Evolutionary conservation across 2,888 invertebrate genomes (phyloP).

Genomic region (Aspidiotus destructor): DNA sequence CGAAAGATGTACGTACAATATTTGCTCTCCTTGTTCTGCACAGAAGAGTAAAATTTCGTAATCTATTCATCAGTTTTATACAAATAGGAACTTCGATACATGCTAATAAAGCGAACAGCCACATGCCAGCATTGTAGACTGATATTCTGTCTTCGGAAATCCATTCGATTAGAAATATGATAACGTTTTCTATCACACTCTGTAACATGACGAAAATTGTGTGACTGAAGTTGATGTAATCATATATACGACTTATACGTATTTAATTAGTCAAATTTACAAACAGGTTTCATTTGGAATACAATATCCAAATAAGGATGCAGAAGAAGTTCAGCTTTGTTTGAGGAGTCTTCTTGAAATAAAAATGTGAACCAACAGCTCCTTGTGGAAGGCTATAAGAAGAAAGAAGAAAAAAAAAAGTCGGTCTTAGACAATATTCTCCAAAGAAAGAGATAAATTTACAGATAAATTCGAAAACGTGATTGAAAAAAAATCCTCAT

Average conservation of each 20-base stretch:
- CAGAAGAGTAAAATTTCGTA: slow-evolving; percentile 6
- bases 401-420: background rate
- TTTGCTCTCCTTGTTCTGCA: slow-evolving; percentile 5
- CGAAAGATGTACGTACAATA: background rate
- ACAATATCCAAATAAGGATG: slow-evolving; percentile 17
- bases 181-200: slow-evolving; percentile 18
- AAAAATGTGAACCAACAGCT: slow-evolving; percentile 17
- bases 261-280: background rate
- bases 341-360: background rate
- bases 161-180: slow-evolving; percentile 11
- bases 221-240: background rate
- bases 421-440: background rate
- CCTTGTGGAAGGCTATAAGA: slow-evolving; percentile 1
- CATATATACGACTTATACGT: background rate
- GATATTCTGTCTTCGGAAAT: slow-evolving; percentile 12
- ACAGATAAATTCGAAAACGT: background rate
- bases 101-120: slow-evolving; percentile 21
- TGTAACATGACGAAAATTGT: slow-evolving; percentile 1
- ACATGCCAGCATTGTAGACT: slow-evolving; percentile 12
- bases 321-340: background rate
- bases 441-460: background rate
- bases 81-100: slow-evolving; percentile 23
- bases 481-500: background rate
- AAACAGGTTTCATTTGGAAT: slow-evolving; percentile 15
- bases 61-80: slow-evolving; percentile 7